Percentiles rank a stretch among this genome's conserved stretches.
Evolutionary conservation across 2,888 invertebrate genomes (phyloP).

Genomic region (Polydrusus cervinus): DNA sequence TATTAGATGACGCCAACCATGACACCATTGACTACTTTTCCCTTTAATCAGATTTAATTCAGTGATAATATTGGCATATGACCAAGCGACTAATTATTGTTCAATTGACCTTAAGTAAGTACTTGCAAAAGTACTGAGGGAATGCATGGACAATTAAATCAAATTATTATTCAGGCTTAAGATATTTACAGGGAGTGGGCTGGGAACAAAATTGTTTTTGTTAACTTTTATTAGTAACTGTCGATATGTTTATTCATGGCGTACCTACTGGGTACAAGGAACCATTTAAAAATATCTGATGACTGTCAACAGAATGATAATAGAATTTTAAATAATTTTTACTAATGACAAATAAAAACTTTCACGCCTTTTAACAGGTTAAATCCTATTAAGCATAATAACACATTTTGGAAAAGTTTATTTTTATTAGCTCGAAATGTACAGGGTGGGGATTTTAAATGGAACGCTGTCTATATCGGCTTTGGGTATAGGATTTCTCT

Average conservation of each 20-base stretch:
- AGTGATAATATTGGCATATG: constrained; percentile 36
- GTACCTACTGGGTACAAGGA: constrained; percentile 22
- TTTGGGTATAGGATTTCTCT: too few relatives aligned
- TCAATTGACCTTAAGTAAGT: constrained; percentile 48
- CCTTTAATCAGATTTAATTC: constrained; percentile 6
- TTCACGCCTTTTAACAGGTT: too few relatives aligned
- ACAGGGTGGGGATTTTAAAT: too few relatives aligned
- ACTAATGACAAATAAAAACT: too few relatives aligned
- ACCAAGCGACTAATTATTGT: constrained; percentile 35
- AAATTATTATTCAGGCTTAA: constrained; percentile 45
- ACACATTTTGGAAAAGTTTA: too few relatives aligned
- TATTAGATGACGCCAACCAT: constrained; percentile 1
- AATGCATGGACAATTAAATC: constrained; percentile 37
- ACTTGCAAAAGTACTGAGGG: constrained; percentile 27
- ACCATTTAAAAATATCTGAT: constrained; percentile 2
- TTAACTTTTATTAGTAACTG: constrained; percentile 12
- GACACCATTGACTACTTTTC: background rate
- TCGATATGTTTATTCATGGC: constrained; percentile 16
- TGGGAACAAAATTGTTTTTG: constrained; percentile 27
- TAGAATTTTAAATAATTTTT: too few relatives aligned
- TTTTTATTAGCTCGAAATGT: too few relatives aligned
- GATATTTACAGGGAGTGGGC: constrained; percentile 41
- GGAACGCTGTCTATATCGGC: too few relatives aligned
- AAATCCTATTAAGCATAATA: too few relatives aligned
- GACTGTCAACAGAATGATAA: background rate